phyloP scores from a whole-genome alignment of 2,797 vertebrate species.

The Hippoglossus hippoglossus region DNA sequence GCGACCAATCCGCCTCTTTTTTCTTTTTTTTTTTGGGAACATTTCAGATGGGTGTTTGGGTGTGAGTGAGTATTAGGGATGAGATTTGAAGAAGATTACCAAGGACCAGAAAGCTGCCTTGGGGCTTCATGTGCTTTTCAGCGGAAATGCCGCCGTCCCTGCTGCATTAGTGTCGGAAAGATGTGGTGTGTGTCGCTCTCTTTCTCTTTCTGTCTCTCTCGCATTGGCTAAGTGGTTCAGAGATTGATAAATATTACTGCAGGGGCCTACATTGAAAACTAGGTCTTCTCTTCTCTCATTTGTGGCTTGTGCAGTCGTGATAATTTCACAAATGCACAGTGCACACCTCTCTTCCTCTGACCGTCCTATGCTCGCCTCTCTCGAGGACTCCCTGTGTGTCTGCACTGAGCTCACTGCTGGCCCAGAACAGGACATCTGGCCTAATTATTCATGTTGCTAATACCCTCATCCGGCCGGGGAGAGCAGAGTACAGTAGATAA shows the following conservation, averaged over 20 bases:
- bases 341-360: conserved; percentile 18
- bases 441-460: conserved; percentile 68
- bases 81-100: conserved; percentile 74
- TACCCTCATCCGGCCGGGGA: conserved; percentile 50
- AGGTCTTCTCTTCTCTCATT: conserved; percentile 50
- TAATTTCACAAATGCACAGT: conserved; percentile 13
- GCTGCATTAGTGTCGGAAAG: conserved; percentile 63
- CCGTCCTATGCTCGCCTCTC: conserved; percentile 21
- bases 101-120: conserved; percentile 63
- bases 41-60: conserved; percentile 74
- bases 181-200: conserved; percentile 51
- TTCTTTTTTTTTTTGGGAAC: conserved; percentile 24
- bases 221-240: conserved; percentile 63
- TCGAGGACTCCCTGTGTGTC: conserved; percentile 17
- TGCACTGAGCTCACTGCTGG: conserved; percentile 28
- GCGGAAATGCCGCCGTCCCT: conserved; percentile 46
- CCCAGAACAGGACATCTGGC: conserved; percentile 65
- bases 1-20: conserved; percentile 23
- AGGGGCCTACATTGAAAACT: conserved; percentile 53
- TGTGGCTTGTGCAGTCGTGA: conserved; percentile 17
- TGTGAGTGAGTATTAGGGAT: conserved; percentile 73
- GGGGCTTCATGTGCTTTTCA: conserved; percentile 63
- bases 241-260: conserved; percentile 68
- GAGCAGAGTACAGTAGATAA: conserved; percentile 44
- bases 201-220: conserved; percentile 31